Evolutionary conservation across 2,888 invertebrate genomes (phyloP).

Genomic region (Trichogramma dendrolimi): DNA sequence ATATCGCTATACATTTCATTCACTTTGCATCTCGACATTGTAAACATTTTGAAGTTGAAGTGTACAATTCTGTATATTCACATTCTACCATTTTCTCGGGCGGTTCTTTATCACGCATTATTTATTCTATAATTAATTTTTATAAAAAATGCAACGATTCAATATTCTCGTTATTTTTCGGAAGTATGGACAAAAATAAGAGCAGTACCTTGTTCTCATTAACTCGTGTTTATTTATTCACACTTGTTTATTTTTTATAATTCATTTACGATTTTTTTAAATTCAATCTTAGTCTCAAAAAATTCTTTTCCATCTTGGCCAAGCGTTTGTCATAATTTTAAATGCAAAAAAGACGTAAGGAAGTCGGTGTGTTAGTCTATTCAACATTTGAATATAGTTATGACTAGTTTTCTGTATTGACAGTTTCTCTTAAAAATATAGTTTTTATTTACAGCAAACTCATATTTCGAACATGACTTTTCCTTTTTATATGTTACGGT

Average conservation of each 20-base stretch:
- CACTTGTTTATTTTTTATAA: background rate
- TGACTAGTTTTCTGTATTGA: slow-evolving; percentile 50
- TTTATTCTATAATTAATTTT: background rate
- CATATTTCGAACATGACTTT: slow-evolving; percentile 22
- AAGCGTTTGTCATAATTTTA: slow-evolving; percentile 44
- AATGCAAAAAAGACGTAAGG: slow-evolving; percentile 51
- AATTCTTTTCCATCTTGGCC: slow-evolving; percentile 33
- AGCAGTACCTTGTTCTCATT: background rate
- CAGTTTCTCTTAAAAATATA: slow-evolving; percentile 52
- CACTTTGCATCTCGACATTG: background rate
- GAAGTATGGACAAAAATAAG: no score
- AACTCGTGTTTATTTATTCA: slow-evolving; percentile 2
- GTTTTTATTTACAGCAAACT: slow-evolving; percentile 50
- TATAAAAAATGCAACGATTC: background rate
- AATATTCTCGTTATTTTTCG: no score
- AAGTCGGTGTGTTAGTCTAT: slow-evolving; percentile 49
- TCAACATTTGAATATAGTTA: slow-evolving; percentile 51
- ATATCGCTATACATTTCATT: slow-evolving; percentile 25
- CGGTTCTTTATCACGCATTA: background rate
- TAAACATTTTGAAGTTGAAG: slow-evolving; percentile 1
- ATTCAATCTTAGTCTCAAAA: slow-evolving; percentile 23
- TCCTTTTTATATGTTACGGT: slow-evolving; percentile 3
- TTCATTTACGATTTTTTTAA: slow-evolving; percentile 5
- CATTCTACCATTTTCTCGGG: slow-evolving; percentile 8
- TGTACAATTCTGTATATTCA: slow-evolving; percentile 7